Evolutionary conservation across 2,888 invertebrate genomes (phyloP), one percentile per base, ranked within the genome.

Genomic region (Adelognathus sp.): DNA sequence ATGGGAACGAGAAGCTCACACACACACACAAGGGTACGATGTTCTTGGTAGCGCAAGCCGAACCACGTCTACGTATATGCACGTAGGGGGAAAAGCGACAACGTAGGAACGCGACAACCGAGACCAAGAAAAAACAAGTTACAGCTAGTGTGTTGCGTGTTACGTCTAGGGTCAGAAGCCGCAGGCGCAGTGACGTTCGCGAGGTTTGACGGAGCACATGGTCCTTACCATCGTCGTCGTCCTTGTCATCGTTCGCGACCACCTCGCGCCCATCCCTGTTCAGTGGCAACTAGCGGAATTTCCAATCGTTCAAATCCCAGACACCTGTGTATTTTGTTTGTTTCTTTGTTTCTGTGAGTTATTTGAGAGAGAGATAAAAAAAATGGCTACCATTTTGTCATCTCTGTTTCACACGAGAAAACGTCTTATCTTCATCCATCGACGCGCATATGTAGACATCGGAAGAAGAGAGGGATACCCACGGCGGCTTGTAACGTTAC

Each of bases 181-280:
- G 90, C 90, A 89, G 74, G 90, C 90, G 90, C 90, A 90, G 89
- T 89, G 86, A 87, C 81, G 87, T 83, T 87, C 84, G 85, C 86
- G 87, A 89, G 86, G 50, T 70, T 83, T 85, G 86, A 84, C 82
- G 85, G 85, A 90, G 90, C 90, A 90, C 90, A 90, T 90, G 90
- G 90, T 89, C 83, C 77, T 80, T 82, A n/a, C n/a, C 70, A 76
- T 82, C 76, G 79, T 61, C 64, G 73, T 78, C 69, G 54, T 39
- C 73, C 39, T 18, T 50, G 6, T 36, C 56, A 16, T 67, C 74
- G 33, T 46, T 31, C 61, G 33, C 60, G 56, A 73, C 67, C 44
- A 69, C 70, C 44, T 46, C 29, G 58, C 39, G 56, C 64, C 60
- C 44, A 58, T 64, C 66, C 75, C 63, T 36, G 58, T 75, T 29